Percentiles rank a stretch among this genome's conserved stretches.
phyloP scores from a whole-genome alignment of 2,888 invertebrate genomes.

The Bimastos eiseni region DNA sequence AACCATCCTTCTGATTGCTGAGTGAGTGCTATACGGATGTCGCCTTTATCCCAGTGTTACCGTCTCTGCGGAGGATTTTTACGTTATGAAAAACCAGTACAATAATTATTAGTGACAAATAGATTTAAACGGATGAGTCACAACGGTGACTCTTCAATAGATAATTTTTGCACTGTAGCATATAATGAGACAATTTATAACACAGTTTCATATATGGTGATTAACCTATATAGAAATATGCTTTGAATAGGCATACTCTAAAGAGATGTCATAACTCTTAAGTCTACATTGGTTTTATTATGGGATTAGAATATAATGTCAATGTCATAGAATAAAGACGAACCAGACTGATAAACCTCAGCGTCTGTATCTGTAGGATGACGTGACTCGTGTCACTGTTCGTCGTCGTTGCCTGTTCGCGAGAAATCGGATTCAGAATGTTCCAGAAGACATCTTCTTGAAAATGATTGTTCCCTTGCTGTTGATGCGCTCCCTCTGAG shows the following conservation, averaged over 20 bases:
- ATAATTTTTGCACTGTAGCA: no score
- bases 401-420: neutral
- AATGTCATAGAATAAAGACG: neutral
- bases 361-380: neutral
- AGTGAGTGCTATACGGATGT: no score
- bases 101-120: no score
- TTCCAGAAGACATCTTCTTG: neutral
- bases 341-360: slow-evolving; percentile 16
- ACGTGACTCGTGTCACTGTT: neutral
- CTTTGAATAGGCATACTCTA: neutral
- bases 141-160: no score
- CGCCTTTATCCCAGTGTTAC: no score
- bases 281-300: neutral
- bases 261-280: neutral
- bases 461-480: neutral
- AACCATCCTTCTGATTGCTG: no score
- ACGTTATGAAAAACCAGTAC: no score
- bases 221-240: no score
- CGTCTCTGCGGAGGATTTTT: no score
- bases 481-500: neutral
- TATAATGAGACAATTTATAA: no score
- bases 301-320: neutral
- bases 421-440: neutral
- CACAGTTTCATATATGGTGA: no score
- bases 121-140: no score